Evolutionary conservation across 2,888 invertebrate genomes (phyloP).

Genomic region (Sisyra terminalis): DNA sequence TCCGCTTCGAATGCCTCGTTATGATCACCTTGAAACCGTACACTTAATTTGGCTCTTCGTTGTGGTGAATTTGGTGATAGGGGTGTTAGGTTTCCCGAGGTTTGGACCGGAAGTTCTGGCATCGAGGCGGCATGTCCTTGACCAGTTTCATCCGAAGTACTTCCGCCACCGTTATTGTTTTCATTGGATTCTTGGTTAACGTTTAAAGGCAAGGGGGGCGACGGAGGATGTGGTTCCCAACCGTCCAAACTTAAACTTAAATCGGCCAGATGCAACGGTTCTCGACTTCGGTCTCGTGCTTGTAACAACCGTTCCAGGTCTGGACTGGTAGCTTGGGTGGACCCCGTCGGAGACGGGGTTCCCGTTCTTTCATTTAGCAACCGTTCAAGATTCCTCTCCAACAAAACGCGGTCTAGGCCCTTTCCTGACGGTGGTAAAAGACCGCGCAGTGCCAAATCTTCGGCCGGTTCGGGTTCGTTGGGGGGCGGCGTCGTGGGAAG

Average conservation of each 20-base stretch:
- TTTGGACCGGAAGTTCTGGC: slow-evolving; percentile 37
- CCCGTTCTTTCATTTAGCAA: slow-evolving; percentile 32
- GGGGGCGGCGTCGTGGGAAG: slow-evolving; percentile 25
- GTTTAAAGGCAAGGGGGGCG: slow-evolving; percentile 6
- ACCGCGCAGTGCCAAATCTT: slow-evolving; percentile 16
- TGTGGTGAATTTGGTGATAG: slow-evolving; percentile 25
- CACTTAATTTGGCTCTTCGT: slow-evolving; percentile 24
- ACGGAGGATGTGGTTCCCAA: slow-evolving; percentile 27
- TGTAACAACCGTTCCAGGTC: slow-evolving; percentile 32
- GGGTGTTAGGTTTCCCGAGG: slow-evolving; percentile 18
- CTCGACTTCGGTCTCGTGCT: slow-evolving; percentile 37
- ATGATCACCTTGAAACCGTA: slow-evolving; percentile 33
- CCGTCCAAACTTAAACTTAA: slow-evolving; percentile 34
- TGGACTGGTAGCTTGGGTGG: slow-evolving; percentile 18
- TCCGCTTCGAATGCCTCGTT: slow-evolving; percentile 29
- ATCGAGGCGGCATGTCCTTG: slow-evolving; percentile 39
- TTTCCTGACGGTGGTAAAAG: slow-evolving; percentile 21
- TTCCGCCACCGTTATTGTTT: slow-evolving; percentile 17
- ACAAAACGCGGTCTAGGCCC: slow-evolving; percentile 47
- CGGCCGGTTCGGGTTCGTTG: slow-evolving; percentile 23
- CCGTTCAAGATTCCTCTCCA: slow-evolving; percentile 50
- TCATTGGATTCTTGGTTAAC: slow-evolving; percentile 10
- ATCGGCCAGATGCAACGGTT: slow-evolving; percentile 41
- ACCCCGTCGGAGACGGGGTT: slow-evolving; percentile 2
- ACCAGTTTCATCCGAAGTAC: slow-evolving; percentile 12